phyloP scores from a whole-genome alignment of 2,113 vertebrate genomes.

The Ageneiosus marmoratus region DNA sequence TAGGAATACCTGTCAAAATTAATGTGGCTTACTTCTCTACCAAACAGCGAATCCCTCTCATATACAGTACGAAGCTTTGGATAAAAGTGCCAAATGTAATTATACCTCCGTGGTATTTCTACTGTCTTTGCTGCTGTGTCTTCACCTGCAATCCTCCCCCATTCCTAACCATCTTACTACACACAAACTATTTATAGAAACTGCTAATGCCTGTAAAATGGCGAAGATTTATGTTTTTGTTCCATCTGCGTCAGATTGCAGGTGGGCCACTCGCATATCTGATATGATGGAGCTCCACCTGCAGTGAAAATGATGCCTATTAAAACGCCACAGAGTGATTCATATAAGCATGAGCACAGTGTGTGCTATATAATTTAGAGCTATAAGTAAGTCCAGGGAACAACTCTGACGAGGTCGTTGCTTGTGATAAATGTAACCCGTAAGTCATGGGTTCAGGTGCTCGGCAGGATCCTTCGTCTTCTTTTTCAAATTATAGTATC shows the following conservation, averaged over 20 bases:
- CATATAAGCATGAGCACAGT: conserved; percentile 12
- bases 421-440: conserved; percentile 4
- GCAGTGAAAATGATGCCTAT: conserved; percentile 28
- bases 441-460: conserved; percentile 11
- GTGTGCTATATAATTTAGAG: conserved; percentile 41
- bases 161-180: background rate
- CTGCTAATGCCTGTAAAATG: conserved; percentile 14
- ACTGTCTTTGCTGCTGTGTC: background rate
- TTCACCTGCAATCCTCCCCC: background rate
- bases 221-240: conserved; percentile 18
- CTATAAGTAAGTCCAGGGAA: conserved; percentile 40
- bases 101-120: background rate
- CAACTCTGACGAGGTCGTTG: conserved; percentile 38
- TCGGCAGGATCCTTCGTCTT: background rate
- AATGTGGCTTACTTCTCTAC: background rate
- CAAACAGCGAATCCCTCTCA: background rate
- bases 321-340: conserved; percentile 39
- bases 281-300: conserved; percentile 39
- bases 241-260: conserved; percentile 20
- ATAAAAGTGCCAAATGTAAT: background rate
- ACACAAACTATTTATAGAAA: conserved; percentile 28
- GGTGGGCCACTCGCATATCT: conserved; percentile 38
- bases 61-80: background rate
- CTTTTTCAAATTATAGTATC: background rate
- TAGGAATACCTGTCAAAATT: background rate